A percentile compares a stretch with the other conserved stretches of the same genome.
phyloP scores from a whole-genome alignment of 2,888 invertebrate genomes.

The Temnothorax rugatulus region DNA sequence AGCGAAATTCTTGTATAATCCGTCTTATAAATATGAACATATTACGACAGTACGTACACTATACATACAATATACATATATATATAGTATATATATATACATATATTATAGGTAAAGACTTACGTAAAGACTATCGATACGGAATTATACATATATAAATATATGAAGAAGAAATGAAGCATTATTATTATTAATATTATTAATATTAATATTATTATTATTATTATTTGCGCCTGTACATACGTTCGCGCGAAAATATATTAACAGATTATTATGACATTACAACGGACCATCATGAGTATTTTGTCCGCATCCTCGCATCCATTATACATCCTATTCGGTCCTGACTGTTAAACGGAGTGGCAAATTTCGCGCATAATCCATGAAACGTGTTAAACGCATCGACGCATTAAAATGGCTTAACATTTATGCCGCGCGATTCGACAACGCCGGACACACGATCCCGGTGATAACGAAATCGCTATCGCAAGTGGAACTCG shows the following conservation, averaged over 20 bases:
- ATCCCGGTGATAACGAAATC: constrained; percentile 27
- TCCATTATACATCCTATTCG: constrained; percentile 54
- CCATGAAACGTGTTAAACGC: constrained; percentile 51
- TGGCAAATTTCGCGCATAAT: constrained; percentile 54
- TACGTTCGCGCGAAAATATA: constrained; percentile 86
- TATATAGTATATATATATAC: constrained; percentile 76
- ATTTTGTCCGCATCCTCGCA: constrained; percentile 57
- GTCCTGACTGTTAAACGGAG: constrained; percentile 51
- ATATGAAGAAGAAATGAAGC: constrained; percentile 73
- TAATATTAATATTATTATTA: constrained; percentile 79
- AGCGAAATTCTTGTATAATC: constrained; percentile 84
- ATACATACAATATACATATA: constrained; percentile 76
- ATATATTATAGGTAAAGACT: constrained; percentile 77
- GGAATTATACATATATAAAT: constrained; percentile 82
- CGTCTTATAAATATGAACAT: constrained; percentile 83
- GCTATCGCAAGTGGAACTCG: not conserved
- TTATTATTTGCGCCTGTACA: constrained; percentile 85
- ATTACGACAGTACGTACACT: constrained; percentile 68
- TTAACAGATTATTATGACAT: constrained; percentile 85
- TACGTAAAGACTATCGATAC: constrained; percentile 77
- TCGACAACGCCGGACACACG: constrained; percentile 41
- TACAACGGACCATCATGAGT: constrained; percentile 67
- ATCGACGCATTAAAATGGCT: constrained; percentile 55
- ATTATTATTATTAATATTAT: constrained; percentile 78
- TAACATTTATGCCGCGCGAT: constrained; percentile 47